phyloP scores from a whole-genome alignment of 1,140 invertebrate genomes.

The Panagrolaimus sp. region DNA sequence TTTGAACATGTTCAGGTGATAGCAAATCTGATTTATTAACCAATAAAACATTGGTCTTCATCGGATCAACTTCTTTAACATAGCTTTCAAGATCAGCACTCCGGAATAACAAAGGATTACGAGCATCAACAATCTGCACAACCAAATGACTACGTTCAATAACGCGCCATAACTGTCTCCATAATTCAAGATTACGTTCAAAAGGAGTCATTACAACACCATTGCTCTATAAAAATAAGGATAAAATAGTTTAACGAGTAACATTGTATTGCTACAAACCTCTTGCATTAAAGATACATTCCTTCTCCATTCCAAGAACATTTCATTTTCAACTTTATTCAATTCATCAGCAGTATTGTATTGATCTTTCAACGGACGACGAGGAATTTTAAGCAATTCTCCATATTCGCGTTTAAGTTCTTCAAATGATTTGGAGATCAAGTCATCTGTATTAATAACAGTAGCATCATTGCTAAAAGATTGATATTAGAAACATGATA shows the following conservation, averaged over 20 bases:
- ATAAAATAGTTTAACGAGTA: not conserved
- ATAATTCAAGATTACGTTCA: constrained; percentile 95
- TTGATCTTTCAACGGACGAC: constrained; percentile 58
- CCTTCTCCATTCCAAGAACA: constrained; percentile 51
- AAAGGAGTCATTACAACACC: constrained; percentile 84
- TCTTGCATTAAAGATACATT: constrained; percentile 28
- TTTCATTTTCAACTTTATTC: constrained; percentile 41
- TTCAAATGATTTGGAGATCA: constrained; percentile 60
- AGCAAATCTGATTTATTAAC: constrained; percentile 96
- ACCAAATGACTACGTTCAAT: constrained; percentile 90
- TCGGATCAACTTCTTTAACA: constrained; percentile 73
- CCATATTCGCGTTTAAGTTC: constrained; percentile 69
- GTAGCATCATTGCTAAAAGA: constrained; percentile 72
- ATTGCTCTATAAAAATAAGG: constrained; percentile 62
- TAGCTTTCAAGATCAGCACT: constrained; percentile 89
- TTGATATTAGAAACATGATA: not conserved
- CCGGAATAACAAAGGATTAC: constrained; percentile 88
- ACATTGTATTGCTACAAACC: not conserved
- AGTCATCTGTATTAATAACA: constrained; percentile 68
- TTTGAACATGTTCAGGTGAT: constrained; percentile 72
- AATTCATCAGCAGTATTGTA: constrained; percentile 54
- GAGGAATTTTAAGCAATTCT: constrained; percentile 71
- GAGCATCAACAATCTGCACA: constrained; percentile 85
- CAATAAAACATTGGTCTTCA: constrained; percentile 76
- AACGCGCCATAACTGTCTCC: constrained; percentile 96